Percentiles rank a stretch among this genome's conserved stretches.
phyloP scores from a whole-genome alignment of 2,888 invertebrate genomes.

The Steinernema hermaphroditum region DNA sequence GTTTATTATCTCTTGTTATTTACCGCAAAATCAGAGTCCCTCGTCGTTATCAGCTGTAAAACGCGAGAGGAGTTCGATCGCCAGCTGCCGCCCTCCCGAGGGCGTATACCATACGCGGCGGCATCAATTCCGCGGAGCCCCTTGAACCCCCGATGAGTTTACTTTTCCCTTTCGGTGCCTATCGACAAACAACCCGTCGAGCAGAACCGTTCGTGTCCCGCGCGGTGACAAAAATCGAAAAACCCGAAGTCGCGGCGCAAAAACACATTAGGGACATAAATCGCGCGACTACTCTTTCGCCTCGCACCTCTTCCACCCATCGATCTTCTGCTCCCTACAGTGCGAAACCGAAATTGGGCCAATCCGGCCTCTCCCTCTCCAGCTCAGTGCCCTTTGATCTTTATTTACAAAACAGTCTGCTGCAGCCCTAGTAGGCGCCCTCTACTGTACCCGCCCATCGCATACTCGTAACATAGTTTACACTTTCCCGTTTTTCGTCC shows the following conservation, averaged over 20 bases:
- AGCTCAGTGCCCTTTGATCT: neutral
- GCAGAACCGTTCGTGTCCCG: slow-evolving; percentile 10
- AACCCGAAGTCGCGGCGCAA: slow-evolving; percentile 24
- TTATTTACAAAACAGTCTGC: no score
- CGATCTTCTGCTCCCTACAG: slow-evolving; percentile 4
- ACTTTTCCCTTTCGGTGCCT: neutral
- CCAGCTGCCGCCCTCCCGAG: neutral
- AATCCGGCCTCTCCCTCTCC: neutral
- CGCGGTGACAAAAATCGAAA: neutral
- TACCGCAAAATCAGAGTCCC: no score
- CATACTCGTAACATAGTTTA: no score
- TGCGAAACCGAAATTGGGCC: neutral
- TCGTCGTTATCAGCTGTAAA: no score
- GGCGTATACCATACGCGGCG: neutral
- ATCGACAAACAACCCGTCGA: neutral
- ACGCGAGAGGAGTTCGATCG: no score
- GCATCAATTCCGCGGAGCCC: neutral
- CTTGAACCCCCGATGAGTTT: slow-evolving; percentile 15
- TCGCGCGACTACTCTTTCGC: neutral
- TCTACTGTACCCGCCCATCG: no score
- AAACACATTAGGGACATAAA: slow-evolving; percentile 25
- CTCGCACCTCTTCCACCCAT: slow-evolving; percentile 19
- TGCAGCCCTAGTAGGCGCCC: no score
- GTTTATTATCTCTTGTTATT: no score
- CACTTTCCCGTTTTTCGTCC: neutral